Evolutionary conservation across 1,140 invertebrate genomes (phyloP).

Genomic region (Euwallacea similis): DNA sequence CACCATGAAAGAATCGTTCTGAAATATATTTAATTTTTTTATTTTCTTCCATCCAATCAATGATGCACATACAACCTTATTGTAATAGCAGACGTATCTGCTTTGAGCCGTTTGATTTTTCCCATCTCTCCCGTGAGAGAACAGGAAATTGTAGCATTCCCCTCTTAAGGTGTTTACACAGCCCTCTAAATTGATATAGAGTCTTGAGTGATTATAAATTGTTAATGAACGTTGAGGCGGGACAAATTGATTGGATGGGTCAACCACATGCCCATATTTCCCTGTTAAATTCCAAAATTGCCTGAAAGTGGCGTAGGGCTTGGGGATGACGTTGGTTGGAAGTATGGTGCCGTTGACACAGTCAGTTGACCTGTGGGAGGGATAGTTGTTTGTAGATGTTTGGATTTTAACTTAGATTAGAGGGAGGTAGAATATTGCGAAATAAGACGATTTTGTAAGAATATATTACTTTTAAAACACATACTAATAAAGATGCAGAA

Average conservation of each 20-base stretch:
- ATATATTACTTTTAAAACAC: no score
- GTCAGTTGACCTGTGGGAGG: conserved; percentile 57
- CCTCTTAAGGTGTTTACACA: conserved; percentile 86
- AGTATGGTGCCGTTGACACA: conserved; percentile 86
- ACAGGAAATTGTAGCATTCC: conserved; percentile 82
- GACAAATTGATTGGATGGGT: conserved; percentile 62
- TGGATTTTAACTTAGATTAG: no score
- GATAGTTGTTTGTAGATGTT: no score
- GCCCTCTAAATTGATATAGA: conserved; percentile 85
- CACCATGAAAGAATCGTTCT: conserved; percentile 57
- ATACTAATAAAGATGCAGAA: no score
- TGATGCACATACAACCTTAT: conserved; percentile 44
- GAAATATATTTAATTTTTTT: conserved; percentile 24
- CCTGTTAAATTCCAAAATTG: conserved; percentile 61
- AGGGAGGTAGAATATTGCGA: no score
- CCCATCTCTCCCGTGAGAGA: conserved; percentile 80
- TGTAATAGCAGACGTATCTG: conserved; percentile 81
- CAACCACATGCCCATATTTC: conserved; percentile 56
- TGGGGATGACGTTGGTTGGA: conserved; percentile 66
- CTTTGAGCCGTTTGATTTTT: conserved; percentile 83
- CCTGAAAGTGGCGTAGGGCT: conserved; percentile 81
- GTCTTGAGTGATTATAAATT: conserved; percentile 78
- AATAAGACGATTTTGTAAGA: no score
- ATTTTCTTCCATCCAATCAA: not conserved
- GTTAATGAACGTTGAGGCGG: conserved; percentile 76